These are phyloP conservation scores for Microcaecilia unicolor DNA, from an alignment of 2,797 vertebrate genomes.

Conservation along the genomic window DNA sequence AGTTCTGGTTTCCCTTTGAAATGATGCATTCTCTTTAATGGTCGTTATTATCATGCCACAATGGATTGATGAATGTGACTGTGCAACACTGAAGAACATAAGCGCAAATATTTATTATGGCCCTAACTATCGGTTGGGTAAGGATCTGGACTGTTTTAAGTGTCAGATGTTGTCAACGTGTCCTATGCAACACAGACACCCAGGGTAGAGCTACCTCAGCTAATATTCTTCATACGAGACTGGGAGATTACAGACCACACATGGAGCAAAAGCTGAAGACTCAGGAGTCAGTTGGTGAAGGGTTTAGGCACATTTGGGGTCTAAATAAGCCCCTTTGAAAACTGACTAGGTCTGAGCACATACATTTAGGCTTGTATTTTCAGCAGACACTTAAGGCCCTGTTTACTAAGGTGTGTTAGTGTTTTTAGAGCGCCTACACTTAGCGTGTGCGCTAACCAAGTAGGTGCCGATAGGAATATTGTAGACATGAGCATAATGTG, in stretches of 20 bases:
- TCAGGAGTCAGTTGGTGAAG: too few species aligned
- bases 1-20: conserved; percentile 25
- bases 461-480: too few species aligned
- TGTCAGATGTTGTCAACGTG: conserved; percentile 52
- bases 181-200: conserved; percentile 51
- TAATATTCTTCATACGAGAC: conserved; percentile 22
- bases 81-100: conserved; percentile 28
- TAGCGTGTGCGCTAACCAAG: too few species aligned
- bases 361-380: too few species aligned
- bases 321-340: too few species aligned
- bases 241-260: conserved; percentile 49
- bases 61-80: conserved; percentile 32
- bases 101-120: conserved; percentile 49
- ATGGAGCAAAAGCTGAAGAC: too few species aligned
- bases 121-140: conserved; percentile 44
- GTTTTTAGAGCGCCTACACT: too few species aligned
- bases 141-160: conserved; percentile 57
- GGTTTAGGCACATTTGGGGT: too few species aligned
- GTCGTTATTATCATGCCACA: conserved; percentile 25
- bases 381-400: too few species aligned
- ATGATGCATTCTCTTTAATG: conserved; percentile 5
- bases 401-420: too few species aligned
- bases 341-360: too few species aligned
- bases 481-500: too few species aligned
- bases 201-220: conserved; percentile 30